Conservation (phyloP, 2,797 vertebrate genomes). For the Phrynocephalus forsythii region DNA sequence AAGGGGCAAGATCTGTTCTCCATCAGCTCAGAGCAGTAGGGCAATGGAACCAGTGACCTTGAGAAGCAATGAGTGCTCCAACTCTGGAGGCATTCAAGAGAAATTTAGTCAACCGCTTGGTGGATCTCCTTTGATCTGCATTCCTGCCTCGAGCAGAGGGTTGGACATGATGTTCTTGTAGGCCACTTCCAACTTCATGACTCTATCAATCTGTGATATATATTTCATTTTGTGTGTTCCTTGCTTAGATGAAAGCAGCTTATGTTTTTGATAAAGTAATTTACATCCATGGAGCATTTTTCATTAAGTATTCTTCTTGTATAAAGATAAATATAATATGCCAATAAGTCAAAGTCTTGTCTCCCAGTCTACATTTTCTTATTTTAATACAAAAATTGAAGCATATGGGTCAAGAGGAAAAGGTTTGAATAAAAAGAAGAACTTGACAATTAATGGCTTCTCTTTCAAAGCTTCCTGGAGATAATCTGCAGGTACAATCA, state of each 20-base stretch:
- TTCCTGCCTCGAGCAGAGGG: too few relatives aligned
- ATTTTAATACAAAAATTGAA: constrained; percentile 40
- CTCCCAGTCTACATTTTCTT: constrained; percentile 8
- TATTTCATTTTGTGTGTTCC: neutral
- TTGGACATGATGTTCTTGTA: too few relatives aligned
- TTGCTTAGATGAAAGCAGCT: neutral
- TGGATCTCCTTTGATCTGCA: too few relatives aligned
- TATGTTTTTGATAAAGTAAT: neutral
- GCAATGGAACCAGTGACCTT: too few relatives aligned
- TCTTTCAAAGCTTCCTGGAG: constrained; percentile 58
- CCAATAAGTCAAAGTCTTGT: constrained; percentile 10
- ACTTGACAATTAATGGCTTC: constrained; percentile 60
- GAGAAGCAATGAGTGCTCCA: too few relatives aligned
- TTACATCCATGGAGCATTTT: neutral
- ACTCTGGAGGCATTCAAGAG: too few relatives aligned
- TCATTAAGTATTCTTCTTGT: neutral
- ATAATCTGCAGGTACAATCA: constrained; percentile 72
- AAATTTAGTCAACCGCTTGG: too few relatives aligned
- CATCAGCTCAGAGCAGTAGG: too few relatives aligned
- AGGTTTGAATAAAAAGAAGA: constrained; percentile 66
- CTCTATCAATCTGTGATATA: neutral
- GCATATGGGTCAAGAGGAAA: constrained; percentile 72
- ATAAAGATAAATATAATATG: constrained; percentile 45
- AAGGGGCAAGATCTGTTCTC: too few relatives aligned
- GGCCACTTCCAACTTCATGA: too few relatives aligned